These are phyloP conservation scores for Druon quercuslanigerum DNA, from an alignment of 1,140 invertebrate genomes.

Conservation along the genomic window DNA sequence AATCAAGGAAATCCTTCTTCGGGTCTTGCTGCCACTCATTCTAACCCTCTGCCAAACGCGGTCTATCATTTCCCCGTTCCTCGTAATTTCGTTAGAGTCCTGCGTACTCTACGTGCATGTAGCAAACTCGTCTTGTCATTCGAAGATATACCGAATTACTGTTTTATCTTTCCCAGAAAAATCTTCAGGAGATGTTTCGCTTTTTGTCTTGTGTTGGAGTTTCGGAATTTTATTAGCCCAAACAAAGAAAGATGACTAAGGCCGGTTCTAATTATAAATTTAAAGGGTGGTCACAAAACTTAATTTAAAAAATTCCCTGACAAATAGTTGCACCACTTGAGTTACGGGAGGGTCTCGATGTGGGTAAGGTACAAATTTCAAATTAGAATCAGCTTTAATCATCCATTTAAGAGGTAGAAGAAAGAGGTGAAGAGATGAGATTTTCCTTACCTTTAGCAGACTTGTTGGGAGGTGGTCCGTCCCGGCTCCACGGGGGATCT, in stretches of 20 bases:
- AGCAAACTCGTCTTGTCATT: neutral
- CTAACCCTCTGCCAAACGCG: constrained; percentile 38
- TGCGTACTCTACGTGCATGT: constrained; percentile 43
- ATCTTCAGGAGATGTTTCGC: too few species aligned
- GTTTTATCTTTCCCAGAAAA: neutral
- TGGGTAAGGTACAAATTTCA: too few species aligned
- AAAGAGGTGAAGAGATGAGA: neutral
- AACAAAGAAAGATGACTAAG: too few species aligned
- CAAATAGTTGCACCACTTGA: too few species aligned
- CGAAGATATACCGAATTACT: constrained; percentile 2
- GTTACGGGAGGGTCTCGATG: too few species aligned
- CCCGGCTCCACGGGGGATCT: constrained; percentile 94
- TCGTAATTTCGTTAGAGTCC: constrained; percentile 62
- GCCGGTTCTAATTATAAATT: too few species aligned
- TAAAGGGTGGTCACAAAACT: too few species aligned
- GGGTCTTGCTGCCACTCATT: constrained; percentile 52
- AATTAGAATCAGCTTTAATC: too few species aligned
- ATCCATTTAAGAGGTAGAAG: neutral
- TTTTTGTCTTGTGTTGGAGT: too few species aligned
- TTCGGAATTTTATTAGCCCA: too few species aligned
- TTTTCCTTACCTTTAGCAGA: constrained; percentile 86
- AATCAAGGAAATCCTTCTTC: constrained; percentile 61
- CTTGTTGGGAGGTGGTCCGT: constrained; percentile 85
- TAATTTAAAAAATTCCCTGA: too few species aligned
- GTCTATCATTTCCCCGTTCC: constrained; percentile 48